Evolutionary conservation across 2,113 vertebrate genomes (phyloP), one percentile per base, ranked within the genome.

Genomic region (Rhadina sibilatrix): DNA sequence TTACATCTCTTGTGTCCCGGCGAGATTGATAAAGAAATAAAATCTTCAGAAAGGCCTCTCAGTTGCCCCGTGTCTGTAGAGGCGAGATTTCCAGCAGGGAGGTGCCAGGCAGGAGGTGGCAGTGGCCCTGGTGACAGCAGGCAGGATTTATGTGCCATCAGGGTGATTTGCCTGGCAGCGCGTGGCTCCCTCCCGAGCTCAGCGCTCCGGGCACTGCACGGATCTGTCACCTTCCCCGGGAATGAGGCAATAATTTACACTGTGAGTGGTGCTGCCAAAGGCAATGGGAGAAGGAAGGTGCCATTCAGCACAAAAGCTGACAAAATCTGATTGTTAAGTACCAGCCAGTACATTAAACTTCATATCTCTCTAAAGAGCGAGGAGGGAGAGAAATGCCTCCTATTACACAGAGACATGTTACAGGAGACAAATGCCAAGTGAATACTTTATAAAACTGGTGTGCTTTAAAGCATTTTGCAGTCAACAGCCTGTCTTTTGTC

Each of bases 261-360:
- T 25, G 33, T 21, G 89, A 89, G 21, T 12, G 20, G 83, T 5
- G 33, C 72, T 11, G 65, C 75, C 47, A 75, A 47, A 83, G 92
- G 87, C 71, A 23, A 5, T 21, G 38, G 75, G 21, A 87, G 72
- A 66, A 54, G 74, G 84, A 93, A 69, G 89, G 54, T 49, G 81
- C 87, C 69, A 27, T 74, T 92, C 61, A 95, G 91, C 72, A 92
- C 81, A 76, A 79, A 81, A 84, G 80, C 89, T 96, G 95, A 95
- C 93, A 96, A 94, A 97, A 95, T 82, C 89, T 85, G 87, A 63
- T 84, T 89, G 92, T 82, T 89, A 87, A 93, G 50, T 57, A 85
- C 49, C 57, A 96, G 70, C 17, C 81, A 94, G 93, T 91, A 46
- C 87, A 65, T 94, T 89, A 94, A 95, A 69, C 70, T 72, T 87